Evolutionary conservation across 2,888 invertebrate species (phyloP), one percentile per base, ranked within the genome.

Genomic region (Euspilapteryx auroguttella): DNA sequence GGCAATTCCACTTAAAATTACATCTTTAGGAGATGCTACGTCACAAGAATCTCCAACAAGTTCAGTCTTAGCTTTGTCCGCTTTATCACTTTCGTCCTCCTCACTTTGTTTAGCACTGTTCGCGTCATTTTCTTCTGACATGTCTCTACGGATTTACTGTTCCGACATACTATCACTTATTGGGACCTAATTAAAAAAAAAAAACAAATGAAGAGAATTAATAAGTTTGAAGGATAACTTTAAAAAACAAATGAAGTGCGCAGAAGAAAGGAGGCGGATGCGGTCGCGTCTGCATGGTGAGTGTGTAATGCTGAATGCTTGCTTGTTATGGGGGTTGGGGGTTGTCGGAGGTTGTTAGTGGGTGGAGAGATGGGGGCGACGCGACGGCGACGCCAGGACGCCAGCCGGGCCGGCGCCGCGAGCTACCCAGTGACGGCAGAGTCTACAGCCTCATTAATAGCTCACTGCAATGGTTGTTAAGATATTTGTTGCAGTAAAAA

Each of bases 351-450:
- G 13, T 21, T 9, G 33, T 34, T 38, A 38, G 38, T 34, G 38
- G 38, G 36, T 32, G 31, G 33, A 37, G 35, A 31, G 38, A 40
- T 39, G 44, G 36, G 47, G 38, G 43, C 34, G 42, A 34, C 31
- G 29, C 30, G 37, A 22, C 41, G 47, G 57, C 65, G 69, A 57
- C 71, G 68, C 54, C 71, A 57, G 62, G 75, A 63, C 75, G 75
- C 71, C 75, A 71, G 69, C 49, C 69, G 43, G 62, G 42, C 58
- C 49, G 75, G 66, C 69, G 71, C 69, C 71, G 44, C 33, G 40
- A 32, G 27, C 51, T 47, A 45, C 56, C 46, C 42, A 45, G 51
- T 44, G 40, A 34, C 46, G 13, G 12, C 3, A 29, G 32, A n/a
- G n/a, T n/a, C n/a, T 31, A 28, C 30, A 26, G 10, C 30, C 31